phyloP scores from a whole-genome alignment of 2,797 vertebrate genomes.

The Enteromius trimaculatus region DNA sequence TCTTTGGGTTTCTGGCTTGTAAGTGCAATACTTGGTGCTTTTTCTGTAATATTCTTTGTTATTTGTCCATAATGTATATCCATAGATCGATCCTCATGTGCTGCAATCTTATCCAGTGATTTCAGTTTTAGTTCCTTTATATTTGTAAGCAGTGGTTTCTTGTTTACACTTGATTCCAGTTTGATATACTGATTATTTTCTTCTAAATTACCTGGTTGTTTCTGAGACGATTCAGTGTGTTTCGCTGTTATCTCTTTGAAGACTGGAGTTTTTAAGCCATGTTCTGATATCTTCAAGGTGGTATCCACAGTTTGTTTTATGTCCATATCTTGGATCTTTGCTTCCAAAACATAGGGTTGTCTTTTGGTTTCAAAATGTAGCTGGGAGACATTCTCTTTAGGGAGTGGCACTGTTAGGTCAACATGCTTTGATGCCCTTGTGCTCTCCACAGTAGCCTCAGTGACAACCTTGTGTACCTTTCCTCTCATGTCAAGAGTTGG shows the following conservation, averaged over 20 bases:
- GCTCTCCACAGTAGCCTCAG: neutral
- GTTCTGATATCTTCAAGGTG: constrained; percentile 15
- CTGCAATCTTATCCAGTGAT: constrained; percentile 23
- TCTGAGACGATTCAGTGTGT: neutral
- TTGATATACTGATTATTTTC: neutral
- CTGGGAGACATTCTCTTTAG: constrained; percentile 22
- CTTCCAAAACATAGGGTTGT: constrained; percentile 4
- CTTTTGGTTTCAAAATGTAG: constrained; percentile 1
- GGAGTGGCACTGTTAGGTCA: neutral
- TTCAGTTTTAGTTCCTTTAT: constrained; percentile 25
- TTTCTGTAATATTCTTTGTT: constrained; percentile 28
- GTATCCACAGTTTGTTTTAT: constrained; percentile 13
- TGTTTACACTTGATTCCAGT: neutral
- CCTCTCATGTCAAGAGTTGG: neutral
- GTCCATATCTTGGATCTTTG: neutral
- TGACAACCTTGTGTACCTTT: constrained; percentile 16
- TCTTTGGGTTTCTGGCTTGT: constrained; percentile 46
- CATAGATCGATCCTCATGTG: constrained; percentile 18
- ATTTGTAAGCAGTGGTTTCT: neutral
- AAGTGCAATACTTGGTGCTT: constrained; percentile 2
- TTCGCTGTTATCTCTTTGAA: constrained; percentile 1
- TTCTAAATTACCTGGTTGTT: neutral
- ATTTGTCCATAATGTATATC: constrained; percentile 40
- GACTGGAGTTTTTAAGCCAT: neutral
- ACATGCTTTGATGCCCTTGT: neutral